Percentiles rank a stretch among this genome's conserved stretches.
phyloP scores from a whole-genome alignment of 2,113 vertebrate species.

The Bubalus kerabau region DNA sequence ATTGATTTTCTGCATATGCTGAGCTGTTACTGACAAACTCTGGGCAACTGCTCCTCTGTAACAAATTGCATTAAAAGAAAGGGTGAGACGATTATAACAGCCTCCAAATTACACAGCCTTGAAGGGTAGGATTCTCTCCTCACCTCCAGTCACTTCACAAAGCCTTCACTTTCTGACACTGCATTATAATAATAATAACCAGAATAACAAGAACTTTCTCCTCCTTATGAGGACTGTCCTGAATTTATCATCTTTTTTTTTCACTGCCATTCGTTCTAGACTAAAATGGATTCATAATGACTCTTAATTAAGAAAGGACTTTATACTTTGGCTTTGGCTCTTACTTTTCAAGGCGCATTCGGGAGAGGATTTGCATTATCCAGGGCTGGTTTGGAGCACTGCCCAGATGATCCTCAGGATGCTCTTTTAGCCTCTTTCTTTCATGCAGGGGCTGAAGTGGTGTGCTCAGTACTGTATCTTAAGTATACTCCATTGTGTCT shows the following conservation, averaged over 20 bases:
- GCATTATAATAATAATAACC: neutral
- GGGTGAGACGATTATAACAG: slow-evolving; percentile 56
- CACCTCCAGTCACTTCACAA: neutral
- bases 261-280: slow-evolving; percentile 53
- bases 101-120: slow-evolving; percentile 32
- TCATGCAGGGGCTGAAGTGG: neutral
- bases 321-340: neutral
- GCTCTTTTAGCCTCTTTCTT: neutral
- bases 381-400: neutral
- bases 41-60: slow-evolving; percentile 70
- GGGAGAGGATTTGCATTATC: neutral
- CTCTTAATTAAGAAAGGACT: slow-evolving; percentile 24
- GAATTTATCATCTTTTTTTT: slow-evolving; percentile 21
- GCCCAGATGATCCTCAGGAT: neutral
- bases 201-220: slow-evolving; percentile 37
- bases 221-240: slow-evolving; percentile 4
- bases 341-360: neutral
- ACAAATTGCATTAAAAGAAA: slow-evolving; percentile 58
- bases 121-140: neutral
- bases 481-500: neutral
- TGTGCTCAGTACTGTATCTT: neutral
- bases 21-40: slow-evolving; percentile 77
- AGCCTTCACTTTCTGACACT: slow-evolving; percentile 34
- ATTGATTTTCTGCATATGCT: slow-evolving; percentile 81
- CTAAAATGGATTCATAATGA: slow-evolving; percentile 59